These are phyloP conservation scores for Plagodis dolabraria DNA, from an alignment of 2,888 invertebrate species.

Conservation along the genomic window DNA sequence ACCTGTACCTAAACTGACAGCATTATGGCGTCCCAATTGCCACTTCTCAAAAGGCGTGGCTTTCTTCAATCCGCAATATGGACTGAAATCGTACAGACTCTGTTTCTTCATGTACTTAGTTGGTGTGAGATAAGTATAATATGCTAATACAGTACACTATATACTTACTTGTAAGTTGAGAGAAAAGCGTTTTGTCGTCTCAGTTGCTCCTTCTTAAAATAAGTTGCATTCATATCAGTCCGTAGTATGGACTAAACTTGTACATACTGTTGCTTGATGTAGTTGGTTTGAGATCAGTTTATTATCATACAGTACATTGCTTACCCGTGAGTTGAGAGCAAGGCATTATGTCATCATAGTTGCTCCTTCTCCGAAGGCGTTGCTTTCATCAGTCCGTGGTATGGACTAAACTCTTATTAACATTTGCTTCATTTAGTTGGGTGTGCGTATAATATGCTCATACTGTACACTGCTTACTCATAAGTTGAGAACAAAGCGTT, in stretches of 20 bases:
- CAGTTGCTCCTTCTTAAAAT: constrained; percentile 62
- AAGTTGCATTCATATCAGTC: constrained; percentile 75
- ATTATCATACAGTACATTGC: neutral
- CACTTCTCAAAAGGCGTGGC: constrained; percentile 65
- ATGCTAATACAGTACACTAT: too few relatives aligned
- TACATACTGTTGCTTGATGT: constrained; percentile 71
- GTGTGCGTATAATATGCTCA: constrained; percentile 55
- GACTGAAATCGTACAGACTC: constrained; percentile 75
- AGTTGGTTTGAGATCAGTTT: too few relatives aligned
- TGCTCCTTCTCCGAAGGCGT: constrained; percentile 65
- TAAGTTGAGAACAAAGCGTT: constrained; percentile 58
- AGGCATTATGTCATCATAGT: constrained; percentile 51
- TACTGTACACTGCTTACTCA: constrained; percentile 50
- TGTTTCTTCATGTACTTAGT: too few relatives aligned
- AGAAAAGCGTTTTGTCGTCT: constrained; percentile 58
- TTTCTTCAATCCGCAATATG: constrained; percentile 83
- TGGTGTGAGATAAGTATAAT: too few relatives aligned
- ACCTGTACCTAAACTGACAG: too few relatives aligned
- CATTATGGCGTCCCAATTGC: constrained; percentile 53
- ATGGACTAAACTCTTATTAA: constrained; percentile 80
- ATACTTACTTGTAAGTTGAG: constrained; percentile 60
- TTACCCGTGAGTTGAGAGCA: constrained; percentile 64
- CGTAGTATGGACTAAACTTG: constrained; percentile 83
- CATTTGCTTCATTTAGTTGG: constrained; percentile 80
- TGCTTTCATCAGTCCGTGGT: constrained; percentile 79